phyloP scores from a whole-genome alignment of 1,140 invertebrate species.

The Bombyx mori region DNA sequence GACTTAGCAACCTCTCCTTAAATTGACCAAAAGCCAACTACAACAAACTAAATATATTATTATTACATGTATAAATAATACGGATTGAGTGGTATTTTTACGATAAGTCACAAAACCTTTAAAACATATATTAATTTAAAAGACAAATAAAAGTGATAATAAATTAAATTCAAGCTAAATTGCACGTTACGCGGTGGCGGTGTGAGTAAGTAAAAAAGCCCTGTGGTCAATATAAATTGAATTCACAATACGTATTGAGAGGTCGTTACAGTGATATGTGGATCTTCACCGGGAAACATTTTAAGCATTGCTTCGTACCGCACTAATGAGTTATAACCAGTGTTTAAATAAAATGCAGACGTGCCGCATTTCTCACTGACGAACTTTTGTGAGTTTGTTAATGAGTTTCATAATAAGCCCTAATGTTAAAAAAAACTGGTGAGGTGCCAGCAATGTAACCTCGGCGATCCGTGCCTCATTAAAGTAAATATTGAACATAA shows the following conservation, averaged over 20 bases:
- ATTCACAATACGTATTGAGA: conserved; percentile 51
- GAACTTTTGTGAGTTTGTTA: not conserved
- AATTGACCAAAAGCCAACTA: no score
- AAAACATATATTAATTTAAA: not conserved
- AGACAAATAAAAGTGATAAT: conserved; percentile 37
- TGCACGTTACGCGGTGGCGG: conserved; percentile 12
- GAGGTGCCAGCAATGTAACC: no score
- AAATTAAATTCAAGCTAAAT: conserved; percentile 24
- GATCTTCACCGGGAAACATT: conserved; percentile 16
- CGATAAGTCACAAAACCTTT: no score
- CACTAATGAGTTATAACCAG: conserved; percentile 11
- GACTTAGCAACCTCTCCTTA: no score
- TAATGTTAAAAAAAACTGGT: no score
- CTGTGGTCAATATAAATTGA: conserved; percentile 60
- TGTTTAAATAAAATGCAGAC: conserved; percentile 1
- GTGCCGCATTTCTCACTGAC: not conserved
- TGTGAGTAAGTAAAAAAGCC: conserved; percentile 41
- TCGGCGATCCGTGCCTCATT: no score
- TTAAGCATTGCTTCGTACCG: conserved; percentile 14
- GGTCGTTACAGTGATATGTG: conserved; percentile 56
- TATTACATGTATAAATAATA: no score
- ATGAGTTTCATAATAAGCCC: no score
- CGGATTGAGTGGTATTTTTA: no score
- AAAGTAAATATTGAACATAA: no score
- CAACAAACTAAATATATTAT: no score